Evolutionary conservation across 2,113 vertebrate genomes (phyloP).

Genomic region (Clarias batrachus): DNA sequence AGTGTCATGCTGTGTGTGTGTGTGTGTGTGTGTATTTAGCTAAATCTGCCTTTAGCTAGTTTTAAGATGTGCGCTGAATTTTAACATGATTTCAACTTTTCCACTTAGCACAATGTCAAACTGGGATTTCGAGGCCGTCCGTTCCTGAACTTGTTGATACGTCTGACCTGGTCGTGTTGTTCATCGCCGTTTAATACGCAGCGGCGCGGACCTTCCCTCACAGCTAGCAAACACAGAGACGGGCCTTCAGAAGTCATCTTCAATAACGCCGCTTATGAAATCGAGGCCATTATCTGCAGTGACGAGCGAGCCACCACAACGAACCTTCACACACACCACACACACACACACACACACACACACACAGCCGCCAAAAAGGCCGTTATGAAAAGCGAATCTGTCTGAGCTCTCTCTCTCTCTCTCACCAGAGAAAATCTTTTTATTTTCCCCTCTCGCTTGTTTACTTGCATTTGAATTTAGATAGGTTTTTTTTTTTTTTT

Average conservation of each 20-base stretch:
- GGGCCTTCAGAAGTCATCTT: not conserved
- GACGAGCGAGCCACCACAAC: not conserved
- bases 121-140: not conserved
- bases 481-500: not conserved
- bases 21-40: not conserved
- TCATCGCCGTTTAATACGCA: not conserved
- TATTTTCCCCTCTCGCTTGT: not conserved
- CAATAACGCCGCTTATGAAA: not conserved
- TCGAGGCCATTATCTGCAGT: not conserved
- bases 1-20: not conserved
- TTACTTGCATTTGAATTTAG: constrained; percentile 24
- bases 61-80: too few relatives aligned
- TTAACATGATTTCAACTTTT: not conserved
- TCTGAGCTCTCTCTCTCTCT: not conserved
- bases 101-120: not conserved
- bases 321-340: not conserved
- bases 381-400: not conserved
- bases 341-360: too few relatives aligned
- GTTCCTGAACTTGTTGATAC: not conserved
- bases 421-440: not conserved
- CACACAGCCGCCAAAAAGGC: not conserved
- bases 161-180: not conserved
- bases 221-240: not conserved
- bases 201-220: not conserved
- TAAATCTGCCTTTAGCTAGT: not conserved